Conservation (phyloP, 2,888 invertebrate genomes). For the Acrobasis consociella region DNA sequence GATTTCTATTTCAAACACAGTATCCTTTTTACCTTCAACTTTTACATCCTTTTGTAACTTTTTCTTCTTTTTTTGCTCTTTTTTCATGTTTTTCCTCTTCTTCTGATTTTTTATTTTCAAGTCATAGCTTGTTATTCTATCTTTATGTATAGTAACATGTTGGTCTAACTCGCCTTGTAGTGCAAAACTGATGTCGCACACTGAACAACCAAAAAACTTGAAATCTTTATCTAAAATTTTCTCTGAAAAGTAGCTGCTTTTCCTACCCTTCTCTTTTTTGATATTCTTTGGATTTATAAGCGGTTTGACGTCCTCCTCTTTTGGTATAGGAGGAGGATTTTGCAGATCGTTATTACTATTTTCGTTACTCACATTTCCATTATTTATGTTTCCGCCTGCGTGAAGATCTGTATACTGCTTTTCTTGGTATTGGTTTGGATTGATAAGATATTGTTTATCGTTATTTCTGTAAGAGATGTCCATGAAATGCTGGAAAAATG, state of each 20-base stretch:
- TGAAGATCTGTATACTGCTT: constrained; percentile 26
- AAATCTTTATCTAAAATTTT: constrained; percentile 64
- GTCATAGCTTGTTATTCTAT: constrained; percentile 69
- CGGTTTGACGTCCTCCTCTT: constrained; percentile 39
- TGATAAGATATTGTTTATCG: constrained; percentile 6
- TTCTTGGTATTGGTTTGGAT: constrained; percentile 9
- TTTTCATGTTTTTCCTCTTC: constrained; percentile 59
- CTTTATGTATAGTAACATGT: constrained; percentile 65
- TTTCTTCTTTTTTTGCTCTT: constrained; percentile 56
- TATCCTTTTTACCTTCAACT: constrained; percentile 33
- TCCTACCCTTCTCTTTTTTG: constrained; percentile 45
- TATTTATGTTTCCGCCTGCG: constrained; percentile 21
- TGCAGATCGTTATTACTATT: constrained; percentile 8
- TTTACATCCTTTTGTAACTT: constrained; percentile 48
- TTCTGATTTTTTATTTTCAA: constrained; percentile 61
- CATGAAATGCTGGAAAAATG: constrained; percentile 30
- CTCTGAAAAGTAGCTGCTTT: constrained; percentile 61
- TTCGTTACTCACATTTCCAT: constrained; percentile 8
- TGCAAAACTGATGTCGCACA: constrained; percentile 63
- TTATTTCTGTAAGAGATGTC: constrained; percentile 20
- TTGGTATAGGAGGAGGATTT: constrained; percentile 20
- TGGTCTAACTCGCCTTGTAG: constrained; percentile 57
- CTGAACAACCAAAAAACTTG: constrained; percentile 68
- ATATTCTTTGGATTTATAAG: constrained; percentile 36
- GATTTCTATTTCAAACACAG: constrained; percentile 51